Evolutionary conservation across 2,797 vertebrate species (phyloP).

Genomic region (Notolabrus celidotus): DNA sequence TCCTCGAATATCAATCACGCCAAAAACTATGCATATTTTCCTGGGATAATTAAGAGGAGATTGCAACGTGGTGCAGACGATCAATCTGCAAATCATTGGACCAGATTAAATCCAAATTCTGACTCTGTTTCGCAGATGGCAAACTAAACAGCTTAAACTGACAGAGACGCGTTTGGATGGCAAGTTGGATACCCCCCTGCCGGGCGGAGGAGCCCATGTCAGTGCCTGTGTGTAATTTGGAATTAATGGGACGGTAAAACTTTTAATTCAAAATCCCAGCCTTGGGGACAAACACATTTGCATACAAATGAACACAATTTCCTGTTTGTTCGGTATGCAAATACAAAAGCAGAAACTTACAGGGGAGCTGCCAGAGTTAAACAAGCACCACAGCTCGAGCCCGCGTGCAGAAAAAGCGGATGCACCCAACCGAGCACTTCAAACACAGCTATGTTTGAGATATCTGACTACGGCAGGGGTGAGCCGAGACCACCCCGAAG

Average conservation of each 20-base stretch:
- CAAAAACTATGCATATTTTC: constrained; percentile 76
- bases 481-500: constrained; percentile 70
- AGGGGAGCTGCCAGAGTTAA: constrained; percentile 69
- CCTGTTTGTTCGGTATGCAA: constrained; percentile 89
- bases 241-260: constrained; percentile 89
- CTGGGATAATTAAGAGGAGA: constrained; percentile 79
- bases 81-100: constrained; percentile 83
- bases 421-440: constrained; percentile 83
- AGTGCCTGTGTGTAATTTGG: constrained; percentile 86
- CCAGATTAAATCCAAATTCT: constrained; percentile 77
- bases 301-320: constrained; percentile 92
- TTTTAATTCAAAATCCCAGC: constrained; percentile 89
- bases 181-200: constrained; percentile 67
- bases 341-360: constrained; percentile 82
- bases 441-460: constrained; percentile 82
- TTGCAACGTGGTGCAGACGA: constrained; percentile 72
- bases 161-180: constrained; percentile 77
- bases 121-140: constrained; percentile 80
- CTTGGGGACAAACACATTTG: constrained; percentile 89
- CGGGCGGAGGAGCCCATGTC: constrained; percentile 77
- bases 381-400: constrained; percentile 53
- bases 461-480: constrained; percentile 71
- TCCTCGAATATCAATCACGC: constrained; percentile 82
- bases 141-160: constrained; percentile 79
- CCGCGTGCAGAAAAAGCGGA: constrained; percentile 48